Base-by-base conservation (phyloP, 2,113 vertebrate genomes). In the Phrynocephalus versicolor region DNA sequence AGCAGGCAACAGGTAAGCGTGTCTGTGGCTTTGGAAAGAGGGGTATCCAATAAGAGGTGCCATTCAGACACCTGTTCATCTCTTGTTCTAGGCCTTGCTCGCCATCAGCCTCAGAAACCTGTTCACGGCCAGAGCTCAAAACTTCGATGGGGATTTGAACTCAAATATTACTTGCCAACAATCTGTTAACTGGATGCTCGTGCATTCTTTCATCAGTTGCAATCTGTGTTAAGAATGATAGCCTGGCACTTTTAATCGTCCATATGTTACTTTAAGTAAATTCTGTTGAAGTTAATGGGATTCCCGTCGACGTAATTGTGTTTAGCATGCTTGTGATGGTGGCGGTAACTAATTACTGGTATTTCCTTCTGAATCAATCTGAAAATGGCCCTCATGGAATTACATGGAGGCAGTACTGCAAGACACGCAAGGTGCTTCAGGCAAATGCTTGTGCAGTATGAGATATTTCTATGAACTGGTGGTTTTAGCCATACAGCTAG, bases 1-100 rank as follows among this genome's bases (percentile, higher is more conserved):
- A 96, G n/a, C 72, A 45, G 93, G 2, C 94, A 95, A 2, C 97
- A 98, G 97, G 98, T 98, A 92, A 85, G 96, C 33, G 25, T 0
- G 70, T 3, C 7, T 0, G 1, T 1, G 0, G 19, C 2, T 27
- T 13, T 7, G 60, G 33, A 30, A 25, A 13, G 8, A 37, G 1
- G 10, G n/a, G 37, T 13, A 23, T 30, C 3, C 45, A 19, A 10
- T 35, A 25, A 65, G 19, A 5, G 30, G 27, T 72, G 27, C 25
- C 23, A 60, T 75, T 33, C 6, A 2, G 16, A 73, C 1, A 1
- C 6, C 6, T 33, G 18, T 6, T 25, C 45, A 27, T 25, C 62
- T 12, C 71, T 27, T 45, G 12, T 37, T 5, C 14, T 27, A 25
- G 25, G 13, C 35, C 21, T 64, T 18, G 19, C 30, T 3, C 3